A percentile compares a stretch with the other conserved stretches of the same genome.
phyloP scores from a whole-genome alignment of 2,113 vertebrate species.

The Carassius auratus region DNA sequence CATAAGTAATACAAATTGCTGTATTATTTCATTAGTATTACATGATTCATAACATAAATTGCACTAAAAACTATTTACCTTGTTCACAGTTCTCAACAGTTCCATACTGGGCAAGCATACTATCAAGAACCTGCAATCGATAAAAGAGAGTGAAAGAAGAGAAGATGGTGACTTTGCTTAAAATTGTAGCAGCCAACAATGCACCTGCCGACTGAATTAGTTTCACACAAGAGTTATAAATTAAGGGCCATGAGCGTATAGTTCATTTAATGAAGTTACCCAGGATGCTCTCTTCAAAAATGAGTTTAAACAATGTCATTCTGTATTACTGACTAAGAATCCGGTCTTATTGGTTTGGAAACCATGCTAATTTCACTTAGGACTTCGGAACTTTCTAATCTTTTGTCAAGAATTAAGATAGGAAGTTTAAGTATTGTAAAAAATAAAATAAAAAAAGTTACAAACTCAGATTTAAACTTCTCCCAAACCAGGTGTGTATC shows the following conservation, averaged over 20 bases:
- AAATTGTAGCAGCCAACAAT: neutral
- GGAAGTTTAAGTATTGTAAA: neutral
- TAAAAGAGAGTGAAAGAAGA: neutral
- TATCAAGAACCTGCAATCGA: slow-evolving; percentile 84
- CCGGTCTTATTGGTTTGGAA: neutral
- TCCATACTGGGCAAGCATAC: slow-evolving; percentile 90
- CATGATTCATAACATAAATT: neutral
- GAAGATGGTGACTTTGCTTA: neutral
- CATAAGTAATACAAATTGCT: neutral
- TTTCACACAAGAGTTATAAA: neutral
- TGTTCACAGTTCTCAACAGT: slow-evolving; percentile 96
- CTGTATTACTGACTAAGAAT: neutral
- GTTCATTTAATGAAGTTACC: too few relatives aligned
- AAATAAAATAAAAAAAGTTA: too few relatives aligned
- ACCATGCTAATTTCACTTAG: neutral
- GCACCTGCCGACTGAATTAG: neutral
- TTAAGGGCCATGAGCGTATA: too few relatives aligned
- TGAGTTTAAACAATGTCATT: too few relatives aligned
- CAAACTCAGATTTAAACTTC: neutral
- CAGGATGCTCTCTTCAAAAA: too few relatives aligned
- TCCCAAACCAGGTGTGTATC: neutral
- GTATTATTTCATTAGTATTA: neutral
- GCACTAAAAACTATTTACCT: slow-evolving; percentile 72
- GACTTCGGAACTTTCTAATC: neutral
- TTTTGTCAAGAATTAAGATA: neutral